These are phyloP conservation scores for Euzophera pinguis DNA, from an alignment of 2,888 invertebrate genomes.

Conservation along the genomic window DNA sequence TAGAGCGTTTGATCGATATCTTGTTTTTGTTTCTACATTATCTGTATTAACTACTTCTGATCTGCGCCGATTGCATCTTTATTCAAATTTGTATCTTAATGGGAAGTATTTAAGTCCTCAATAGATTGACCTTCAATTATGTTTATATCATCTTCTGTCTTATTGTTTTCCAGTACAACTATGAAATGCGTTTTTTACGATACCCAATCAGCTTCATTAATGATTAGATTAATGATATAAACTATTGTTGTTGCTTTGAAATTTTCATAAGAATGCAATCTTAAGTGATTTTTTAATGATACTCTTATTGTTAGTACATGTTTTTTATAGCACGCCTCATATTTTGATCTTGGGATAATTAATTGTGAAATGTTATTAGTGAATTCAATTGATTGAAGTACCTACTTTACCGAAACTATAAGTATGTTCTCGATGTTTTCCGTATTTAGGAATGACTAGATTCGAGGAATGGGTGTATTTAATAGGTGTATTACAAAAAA, in stretches of 20 bases:
- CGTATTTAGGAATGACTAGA: too few species aligned
- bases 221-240: slow-evolving; percentile 59
- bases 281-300: slow-evolving; percentile 29
- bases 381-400: not conserved
- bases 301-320: not conserved
- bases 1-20: not conserved
- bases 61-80: not conserved
- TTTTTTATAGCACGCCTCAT: not conserved
- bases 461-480: too few species aligned
- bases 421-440: too few species aligned
- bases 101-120: not conserved
- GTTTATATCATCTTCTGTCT: not conserved
- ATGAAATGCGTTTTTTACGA: slow-evolving; percentile 7
- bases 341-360: slow-evolving; percentile 8
- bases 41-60: slow-evolving; percentile 1
- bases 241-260: slow-evolving; percentile 12
- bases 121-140: not conserved
- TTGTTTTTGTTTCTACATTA: slow-evolving; percentile 1
- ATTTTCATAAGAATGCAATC: slow-evolving; percentile 28
- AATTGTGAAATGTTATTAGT: not conserved
- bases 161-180: not conserved
- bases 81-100: not conserved
- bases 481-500: too few species aligned
- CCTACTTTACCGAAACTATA: too few species aligned
- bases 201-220: slow-evolving; percentile 33